These are phyloP conservation scores for Laticauda colubrina DNA, from an alignment of 2,113 vertebrate species.

Conservation along the genomic window DNA sequence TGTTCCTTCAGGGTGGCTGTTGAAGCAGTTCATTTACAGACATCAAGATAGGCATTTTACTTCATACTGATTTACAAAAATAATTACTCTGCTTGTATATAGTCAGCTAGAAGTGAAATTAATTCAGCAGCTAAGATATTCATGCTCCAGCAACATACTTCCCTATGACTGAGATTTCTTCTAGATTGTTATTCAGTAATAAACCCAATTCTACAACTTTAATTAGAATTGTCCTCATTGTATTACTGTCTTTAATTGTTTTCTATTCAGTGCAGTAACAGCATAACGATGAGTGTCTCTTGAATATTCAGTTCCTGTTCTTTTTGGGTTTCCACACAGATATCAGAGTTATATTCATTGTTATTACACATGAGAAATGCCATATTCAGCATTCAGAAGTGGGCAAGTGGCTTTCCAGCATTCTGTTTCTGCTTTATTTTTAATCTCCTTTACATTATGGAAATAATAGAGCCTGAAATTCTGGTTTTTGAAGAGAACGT, in stretches of 20 bases:
- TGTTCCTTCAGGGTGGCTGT: not conserved
- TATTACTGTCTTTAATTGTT: not conserved
- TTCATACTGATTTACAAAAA: not conserved
- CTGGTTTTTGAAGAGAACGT: not conserved
- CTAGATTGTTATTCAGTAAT: not conserved
- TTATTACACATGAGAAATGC: not conserved
- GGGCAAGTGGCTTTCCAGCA: not conserved
- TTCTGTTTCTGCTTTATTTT: not conserved
- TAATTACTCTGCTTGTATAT: not conserved
- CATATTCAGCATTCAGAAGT: not conserved
- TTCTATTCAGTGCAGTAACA: not conserved
- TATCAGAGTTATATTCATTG: not conserved
- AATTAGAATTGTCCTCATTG: not conserved
- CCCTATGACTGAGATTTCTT: not conserved
- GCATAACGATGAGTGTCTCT: not conserved
- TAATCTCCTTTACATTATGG: not conserved
- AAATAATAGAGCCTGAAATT: not conserved
- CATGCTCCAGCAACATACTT: not conserved
- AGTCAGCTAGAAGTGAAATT: not conserved
- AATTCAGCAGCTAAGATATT: not conserved
- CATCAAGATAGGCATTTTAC: not conserved
- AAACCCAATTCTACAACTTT: not conserved
- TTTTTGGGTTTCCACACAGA: not conserved
- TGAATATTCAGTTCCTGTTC: slow-evolving; percentile 1
- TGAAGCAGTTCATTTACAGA: not conserved